A percentile compares a stretch with the other conserved stretches of the same genome.
Conservation (phyloP, 2,113 vertebrate genomes). For the Chionomys nivalis region DNA sequence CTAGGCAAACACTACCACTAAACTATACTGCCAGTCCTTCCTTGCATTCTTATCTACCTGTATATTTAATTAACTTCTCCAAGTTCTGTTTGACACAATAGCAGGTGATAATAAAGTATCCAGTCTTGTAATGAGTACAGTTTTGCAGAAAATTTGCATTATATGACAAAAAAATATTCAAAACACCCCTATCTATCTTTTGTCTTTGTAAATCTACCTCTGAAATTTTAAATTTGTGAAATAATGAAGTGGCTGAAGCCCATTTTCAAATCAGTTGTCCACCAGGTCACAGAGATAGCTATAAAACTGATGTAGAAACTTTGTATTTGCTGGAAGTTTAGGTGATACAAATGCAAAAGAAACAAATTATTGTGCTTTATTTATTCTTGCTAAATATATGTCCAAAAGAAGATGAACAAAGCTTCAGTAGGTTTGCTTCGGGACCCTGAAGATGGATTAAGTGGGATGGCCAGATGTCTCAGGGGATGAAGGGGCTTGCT, state of each 20-base stretch:
- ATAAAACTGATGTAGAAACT: background rate
- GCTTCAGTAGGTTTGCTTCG: too few species aligned
- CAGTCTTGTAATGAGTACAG: background rate
- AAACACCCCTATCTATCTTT: background rate
- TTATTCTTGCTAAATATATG: background rate
- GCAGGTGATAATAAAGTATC: background rate
- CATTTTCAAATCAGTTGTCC: background rate
- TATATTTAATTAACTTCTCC: background rate
- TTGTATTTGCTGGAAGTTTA: background rate
- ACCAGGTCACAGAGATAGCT: background rate
- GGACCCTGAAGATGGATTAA: too few species aligned
- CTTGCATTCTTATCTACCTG: background rate
- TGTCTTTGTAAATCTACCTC: background rate
- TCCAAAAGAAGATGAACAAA: background rate
- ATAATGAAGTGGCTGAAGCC: background rate
- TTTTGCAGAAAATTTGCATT: background rate
- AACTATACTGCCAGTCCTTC: background rate
- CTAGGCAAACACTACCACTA: background rate
- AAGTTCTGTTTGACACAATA: background rate
- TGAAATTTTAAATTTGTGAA: background rate
- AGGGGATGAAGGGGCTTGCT: background rate
- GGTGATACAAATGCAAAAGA: background rate
- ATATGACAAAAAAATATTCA: background rate
- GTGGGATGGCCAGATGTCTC: background rate
- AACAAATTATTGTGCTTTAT: background rate